phyloP scores from a whole-genome alignment of 2,888 invertebrate genomes.

The Ashinkailepas kermadecensis region DNA sequence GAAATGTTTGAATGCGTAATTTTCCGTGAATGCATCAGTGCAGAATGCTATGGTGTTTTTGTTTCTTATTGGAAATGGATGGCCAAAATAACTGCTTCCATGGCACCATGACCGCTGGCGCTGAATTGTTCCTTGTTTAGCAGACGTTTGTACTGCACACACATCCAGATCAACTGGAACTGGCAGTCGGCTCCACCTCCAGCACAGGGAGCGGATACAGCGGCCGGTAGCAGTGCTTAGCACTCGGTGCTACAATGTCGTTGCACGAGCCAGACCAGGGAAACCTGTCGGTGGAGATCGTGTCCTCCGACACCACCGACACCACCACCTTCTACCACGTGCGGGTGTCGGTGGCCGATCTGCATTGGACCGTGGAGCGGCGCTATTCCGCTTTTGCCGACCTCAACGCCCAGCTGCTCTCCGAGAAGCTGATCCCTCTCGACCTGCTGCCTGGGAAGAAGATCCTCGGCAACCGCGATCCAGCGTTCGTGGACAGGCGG shows the following conservation, averaged over 20 bases:
- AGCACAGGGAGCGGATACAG: no score
- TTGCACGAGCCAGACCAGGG: neutral
- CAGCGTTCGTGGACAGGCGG: slow-evolving; percentile 76
- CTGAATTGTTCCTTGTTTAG: no score
- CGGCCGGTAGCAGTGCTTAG: no score
- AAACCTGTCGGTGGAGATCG: neutral
- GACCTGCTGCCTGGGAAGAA: slow-evolving; percentile 89
- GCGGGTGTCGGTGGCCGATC: slow-evolving; percentile 40
- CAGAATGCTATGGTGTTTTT: no score
- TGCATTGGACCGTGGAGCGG: slow-evolving; percentile 74
- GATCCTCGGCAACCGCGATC: slow-evolving; percentile 80
- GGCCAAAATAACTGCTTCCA: no score
- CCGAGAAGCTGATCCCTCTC: slow-evolving; percentile 70
- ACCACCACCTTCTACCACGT: slow-evolving; percentile 33
- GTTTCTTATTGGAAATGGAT: no score
- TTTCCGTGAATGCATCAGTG: no score
- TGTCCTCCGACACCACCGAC: slow-evolving; percentile 19
- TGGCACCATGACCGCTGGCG: no score
- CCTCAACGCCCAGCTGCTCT: slow-evolving; percentile 72
- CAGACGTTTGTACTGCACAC: no score
- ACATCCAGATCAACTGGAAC: no score
- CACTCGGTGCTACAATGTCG: neutral
- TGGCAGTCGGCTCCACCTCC: no score
- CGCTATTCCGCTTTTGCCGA: slow-evolving; percentile 86
- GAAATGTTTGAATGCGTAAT: no score